phyloP scores from a whole-genome alignment of 2,888 invertebrate species.

The Hipparchia semele region DNA sequence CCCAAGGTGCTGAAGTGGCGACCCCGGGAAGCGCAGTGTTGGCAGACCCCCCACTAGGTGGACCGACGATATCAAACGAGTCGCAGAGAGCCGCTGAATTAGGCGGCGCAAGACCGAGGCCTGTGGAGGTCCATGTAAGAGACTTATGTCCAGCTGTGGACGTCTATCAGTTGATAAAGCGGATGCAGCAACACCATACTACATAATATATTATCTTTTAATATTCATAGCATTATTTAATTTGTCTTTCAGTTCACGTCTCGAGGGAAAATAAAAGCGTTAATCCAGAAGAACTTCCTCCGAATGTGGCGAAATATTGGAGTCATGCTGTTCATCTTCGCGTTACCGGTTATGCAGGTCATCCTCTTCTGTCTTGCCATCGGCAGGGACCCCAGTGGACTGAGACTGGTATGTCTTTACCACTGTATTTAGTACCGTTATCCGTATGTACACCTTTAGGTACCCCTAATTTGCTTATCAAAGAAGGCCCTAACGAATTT shows the following conservation, averaged over 20 bases:
- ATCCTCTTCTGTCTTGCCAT: slow-evolving; percentile 96
- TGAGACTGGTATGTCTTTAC: slow-evolving; percentile 85
- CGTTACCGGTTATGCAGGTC: slow-evolving; percentile 96
- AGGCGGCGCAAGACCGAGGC: too few species aligned
- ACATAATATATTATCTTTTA: too few species aligned
- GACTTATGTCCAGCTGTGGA: too few species aligned
- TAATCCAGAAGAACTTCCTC: slow-evolving; percentile 94
- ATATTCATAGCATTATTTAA: background rate
- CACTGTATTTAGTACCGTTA: background rate
- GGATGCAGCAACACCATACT: too few species aligned
- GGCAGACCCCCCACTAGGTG: too few species aligned
- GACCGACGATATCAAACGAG: too few species aligned
- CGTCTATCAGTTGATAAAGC: too few species aligned
- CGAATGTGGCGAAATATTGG: slow-evolving; percentile 97
- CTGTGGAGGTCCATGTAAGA: too few species aligned
- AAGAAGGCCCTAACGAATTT: too few species aligned
- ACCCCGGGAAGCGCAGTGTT: too few species aligned
- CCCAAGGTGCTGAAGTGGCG: too few species aligned
- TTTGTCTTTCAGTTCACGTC: slow-evolving; percentile 84
- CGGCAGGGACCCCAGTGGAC: slow-evolving; percentile 92
- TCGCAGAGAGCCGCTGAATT: too few species aligned
- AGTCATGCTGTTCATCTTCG: slow-evolving; percentile 96
- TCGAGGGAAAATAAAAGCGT: slow-evolving; percentile 92
- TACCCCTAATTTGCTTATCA: background rate
- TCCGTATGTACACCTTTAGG: background rate